Base-by-base conservation (phyloP, 2,113 vertebrate species). In the Rhea americana region DNA sequence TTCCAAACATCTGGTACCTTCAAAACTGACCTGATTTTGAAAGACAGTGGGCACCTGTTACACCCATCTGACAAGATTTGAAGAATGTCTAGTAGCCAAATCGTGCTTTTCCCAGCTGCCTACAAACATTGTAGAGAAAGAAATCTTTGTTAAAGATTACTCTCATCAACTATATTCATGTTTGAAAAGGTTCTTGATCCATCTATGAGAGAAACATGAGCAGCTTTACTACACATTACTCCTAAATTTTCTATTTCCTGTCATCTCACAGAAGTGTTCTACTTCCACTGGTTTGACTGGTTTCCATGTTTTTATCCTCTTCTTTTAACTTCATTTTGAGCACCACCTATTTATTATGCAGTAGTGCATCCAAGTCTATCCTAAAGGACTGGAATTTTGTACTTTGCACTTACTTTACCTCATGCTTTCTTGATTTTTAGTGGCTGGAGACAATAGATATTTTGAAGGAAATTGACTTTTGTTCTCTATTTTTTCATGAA, bases 91-190 rank as follows among this genome's bases (percentile, higher is more conserved):
- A 3, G 3, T 30, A 53, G 35, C 8, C 28, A 32, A 63, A 15
- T 7, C 21, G 8, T 85, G 43, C 14, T 84, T 90, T 91, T 72
- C 77, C 21, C 13, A 73, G 48, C 5, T 72, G 19, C 15, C 35
- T 68, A 37, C 32, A n/a, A 89, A 50, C 32, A 15, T 5, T 7
- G 15, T 37, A 13, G 30, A 89, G 22, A 13, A 70, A 70, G 32
- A 85, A 85, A 50, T 48, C 4, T 24, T 87, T 55, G 4, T 28
- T 89, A 66, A 92, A 61, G 32, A 55, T 81, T 12, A 6, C 5
- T 43, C 43, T 65, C 3, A 2, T 47, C 11, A 48, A 72, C 48
- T 1, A 9, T 28, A 63, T 5, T 82, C 0, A 0, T 15, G 2
- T 63, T 90, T 53, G 35, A 12, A 65, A 68, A 86, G 3, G 14